Base-by-base conservation (phyloP, 1,140 invertebrate species). In the Gryon sp. region DNA sequence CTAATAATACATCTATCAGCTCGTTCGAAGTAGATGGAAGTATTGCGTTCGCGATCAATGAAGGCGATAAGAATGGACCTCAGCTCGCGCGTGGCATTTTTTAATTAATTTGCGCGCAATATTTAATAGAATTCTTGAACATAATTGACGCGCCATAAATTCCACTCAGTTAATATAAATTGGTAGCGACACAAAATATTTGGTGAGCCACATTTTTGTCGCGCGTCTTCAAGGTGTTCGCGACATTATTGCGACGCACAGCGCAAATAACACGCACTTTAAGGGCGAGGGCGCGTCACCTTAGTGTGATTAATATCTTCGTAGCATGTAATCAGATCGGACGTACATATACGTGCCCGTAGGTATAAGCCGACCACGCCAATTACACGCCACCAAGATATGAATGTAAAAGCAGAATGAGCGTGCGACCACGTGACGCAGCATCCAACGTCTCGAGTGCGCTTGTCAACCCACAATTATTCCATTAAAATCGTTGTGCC, bases 321-420 rank as follows among this genome's bases (percentile, higher is more conserved):
- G 80, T 80, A 80, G 84, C 84, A 87, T 85, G 84, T 84, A 86
- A 87, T 85, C 84, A 80, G 84, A 86, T 85, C 84, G 78, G 80
- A 83, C 82, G 78, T 82, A 81, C 76, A 46, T 50, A 18, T 60
- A 57, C 12, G 22, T 20, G 46, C 46, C 36, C 16, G 50, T 38
- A 57, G 46, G 40, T 53, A 72, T 8, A 20, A 53, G 46, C 45
- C 57, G 30, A 32, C 11, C 69, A 48, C 41, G 53, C 52, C 70
- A 75, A 66, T 75, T 65, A 65, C 70, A 45, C 70, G 69, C 40
- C 38, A n/a, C 19, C 26, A 20, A 63, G 50, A 62, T 46, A 57
- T 59, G 30, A 48, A 48, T 43, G 50, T 40, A 53, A 65, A 65
- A 38, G 36, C n/a, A 43, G 60, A 59, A 53, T 32, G 18, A 46